A percentile compares a stretch with the other conserved stretches of the same genome.
phyloP scores from a whole-genome alignment of 53 echinoderm and acorn worm species.

The Crossaster papposus region DNA sequence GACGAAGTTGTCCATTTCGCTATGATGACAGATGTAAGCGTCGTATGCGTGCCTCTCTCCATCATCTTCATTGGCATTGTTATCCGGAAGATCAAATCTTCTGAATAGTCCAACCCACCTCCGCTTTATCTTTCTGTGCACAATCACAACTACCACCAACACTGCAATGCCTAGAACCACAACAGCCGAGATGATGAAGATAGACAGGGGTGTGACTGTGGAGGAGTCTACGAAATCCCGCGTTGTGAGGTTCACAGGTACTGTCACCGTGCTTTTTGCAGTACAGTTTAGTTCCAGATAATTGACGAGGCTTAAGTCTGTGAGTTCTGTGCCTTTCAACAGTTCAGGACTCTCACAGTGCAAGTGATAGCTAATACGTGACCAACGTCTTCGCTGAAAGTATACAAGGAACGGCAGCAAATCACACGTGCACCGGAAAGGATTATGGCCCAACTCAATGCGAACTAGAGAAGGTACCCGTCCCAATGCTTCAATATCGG shows the following conservation, averaged over 20 bases:
- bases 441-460: conserved; percentile 17
- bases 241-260: conserved; percentile 13
- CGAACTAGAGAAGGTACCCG: not conserved
- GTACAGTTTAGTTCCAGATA: conserved; percentile 36
- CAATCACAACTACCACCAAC: not conserved
- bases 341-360: conserved; percentile 10
- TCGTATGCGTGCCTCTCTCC: too few species aligned
- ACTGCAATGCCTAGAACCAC: conserved; percentile 23
- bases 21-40: too few species aligned
- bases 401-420: conserved; percentile 19
- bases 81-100: too few species aligned
- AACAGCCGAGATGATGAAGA: conserved; percentile 5
- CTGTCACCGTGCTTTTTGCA: not conserved
- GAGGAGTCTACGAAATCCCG: too few species aligned
- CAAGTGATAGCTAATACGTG: not conserved
- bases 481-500: not conserved
- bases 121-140: too few species aligned
- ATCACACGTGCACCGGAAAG: conserved; percentile 49
- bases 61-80: too few species aligned
- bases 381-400: not conserved
- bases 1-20: too few species aligned
- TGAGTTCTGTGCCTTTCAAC: not conserved
- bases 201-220: not conserved
- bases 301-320: not conserved
- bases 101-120: too few species aligned